phyloP scores from a whole-genome alignment of 2,888 invertebrate species.

The Disparrhopalites patrizii region DNA sequence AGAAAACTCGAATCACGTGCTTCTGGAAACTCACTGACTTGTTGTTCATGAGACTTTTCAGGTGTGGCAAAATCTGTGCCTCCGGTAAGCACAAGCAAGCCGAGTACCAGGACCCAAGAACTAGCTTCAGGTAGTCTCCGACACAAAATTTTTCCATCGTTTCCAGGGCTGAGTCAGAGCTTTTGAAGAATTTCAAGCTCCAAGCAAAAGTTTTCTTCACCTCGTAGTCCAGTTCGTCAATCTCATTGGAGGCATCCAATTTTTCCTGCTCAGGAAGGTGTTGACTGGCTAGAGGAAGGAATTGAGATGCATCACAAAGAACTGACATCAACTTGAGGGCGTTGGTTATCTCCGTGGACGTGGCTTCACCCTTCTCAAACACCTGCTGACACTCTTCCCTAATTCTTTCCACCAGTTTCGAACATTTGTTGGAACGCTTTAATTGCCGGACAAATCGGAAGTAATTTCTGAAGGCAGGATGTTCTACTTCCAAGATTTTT shows the following conservation, averaged over 20 bases:
- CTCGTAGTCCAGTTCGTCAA: slow-evolving; percentile 30
- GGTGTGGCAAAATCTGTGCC: slow-evolving; percentile 29
- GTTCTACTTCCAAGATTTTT: neutral
- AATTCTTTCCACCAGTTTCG: neutral
- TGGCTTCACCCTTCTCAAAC: neutral
- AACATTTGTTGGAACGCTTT: neutral
- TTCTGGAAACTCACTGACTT: slow-evolving; percentile 40
- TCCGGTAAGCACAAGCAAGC: slow-evolving; percentile 30
- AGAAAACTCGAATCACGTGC: slow-evolving; percentile 38
- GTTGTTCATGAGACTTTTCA: slow-evolving; percentile 30
- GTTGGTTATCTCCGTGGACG: slow-evolving; percentile 28
- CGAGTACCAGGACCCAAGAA: slow-evolving; percentile 36
- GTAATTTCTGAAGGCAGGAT: neutral
- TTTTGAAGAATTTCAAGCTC: slow-evolving; percentile 32
- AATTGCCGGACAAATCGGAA: neutral
- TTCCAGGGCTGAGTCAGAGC: slow-evolving; percentile 27
- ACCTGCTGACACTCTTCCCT: neutral
- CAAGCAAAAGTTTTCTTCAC: slow-evolving; percentile 26
- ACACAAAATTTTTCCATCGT: slow-evolving; percentile 35
- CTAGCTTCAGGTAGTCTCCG: slow-evolving; percentile 42
- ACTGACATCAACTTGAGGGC: slow-evolving; percentile 33
- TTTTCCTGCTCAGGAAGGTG: slow-evolving; percentile 32
- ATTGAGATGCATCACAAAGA: slow-evolving; percentile 27
- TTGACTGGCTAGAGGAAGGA: slow-evolving; percentile 24
- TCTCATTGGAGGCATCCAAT: slow-evolving; percentile 32